Conservation (phyloP, 2,888 invertebrate species). For the Polia nebulosa region DNA sequence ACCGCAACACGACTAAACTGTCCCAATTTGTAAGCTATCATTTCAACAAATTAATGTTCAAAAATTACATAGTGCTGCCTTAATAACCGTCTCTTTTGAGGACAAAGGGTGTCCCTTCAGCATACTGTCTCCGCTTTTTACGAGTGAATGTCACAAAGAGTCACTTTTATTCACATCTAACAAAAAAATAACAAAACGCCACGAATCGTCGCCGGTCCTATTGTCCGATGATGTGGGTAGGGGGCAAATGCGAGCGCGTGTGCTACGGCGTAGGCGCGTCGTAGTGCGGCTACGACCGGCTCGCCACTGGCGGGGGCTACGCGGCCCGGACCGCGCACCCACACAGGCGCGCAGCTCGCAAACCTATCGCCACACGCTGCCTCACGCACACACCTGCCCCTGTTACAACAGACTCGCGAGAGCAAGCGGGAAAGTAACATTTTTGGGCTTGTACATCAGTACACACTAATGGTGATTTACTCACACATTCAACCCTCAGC, state of each 20-base stretch:
- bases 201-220: slow-evolving; percentile 84
- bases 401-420: slow-evolving; percentile 80
- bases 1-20: slow-evolving; percentile 76
- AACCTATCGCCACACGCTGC: slow-evolving; percentile 72
- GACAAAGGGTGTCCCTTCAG: slow-evolving; percentile 75
- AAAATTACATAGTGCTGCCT: slow-evolving; percentile 74
- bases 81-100: slow-evolving; percentile 73
- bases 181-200: slow-evolving; percentile 87
- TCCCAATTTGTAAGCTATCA: slow-evolving; percentile 74
- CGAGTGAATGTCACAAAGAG: slow-evolving; percentile 81
- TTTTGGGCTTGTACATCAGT: slow-evolving; percentile 88
- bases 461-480: slow-evolving; percentile 86
- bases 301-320: slow-evolving; percentile 90
- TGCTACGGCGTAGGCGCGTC: slow-evolving; percentile 86
- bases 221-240: slow-evolving; percentile 80
- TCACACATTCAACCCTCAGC: slow-evolving; percentile 78
- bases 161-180: slow-evolving; percentile 84
- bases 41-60: slow-evolving; percentile 74
- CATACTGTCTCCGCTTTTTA: slow-evolving; percentile 79
- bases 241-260: slow-evolving; percentile 67
- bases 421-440: slow-evolving; percentile 87
- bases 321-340: slow-evolving; percentile 86
- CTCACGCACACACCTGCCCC: slow-evolving; percentile 77
- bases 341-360: slow-evolving; percentile 80
- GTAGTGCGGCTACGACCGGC: slow-evolving; percentile 85